Base-by-base conservation (phyloP, 2,888 invertebrate genomes). In the Imbricaverruca yamaguchii region DNA sequence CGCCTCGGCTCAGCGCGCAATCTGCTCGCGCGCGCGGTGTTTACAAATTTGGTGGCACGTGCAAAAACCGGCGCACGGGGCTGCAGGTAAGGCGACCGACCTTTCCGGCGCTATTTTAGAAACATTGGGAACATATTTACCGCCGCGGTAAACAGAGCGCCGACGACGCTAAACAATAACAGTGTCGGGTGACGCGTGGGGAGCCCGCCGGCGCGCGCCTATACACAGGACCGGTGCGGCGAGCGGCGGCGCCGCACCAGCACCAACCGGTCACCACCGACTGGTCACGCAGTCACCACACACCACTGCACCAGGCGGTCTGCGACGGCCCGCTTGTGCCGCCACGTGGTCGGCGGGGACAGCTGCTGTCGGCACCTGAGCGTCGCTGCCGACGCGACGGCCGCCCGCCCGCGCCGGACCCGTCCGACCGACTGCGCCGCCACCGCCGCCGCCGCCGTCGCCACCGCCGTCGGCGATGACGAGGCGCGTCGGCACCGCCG, bases 31-130 rank as follows among this genome's bases (percentile, higher is more conserved):
- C 39, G 39, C 39, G 39, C 39, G 39, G 39, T 63, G 59, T 63
- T 63, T 63, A 61, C 63, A 59, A 59, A 65, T 55, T 80, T 63
- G 67, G 61, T 39, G 23, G 61, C 80, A 80, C 53, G 67, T 67
- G 25, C 81, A 59, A 59, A 53, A 69, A 13, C 23, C 57, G 57
- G 18, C 74, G 39, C 74, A 18, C 67, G 56, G n/a, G 21, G 61
- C 59, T 25, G 57, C 81, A 59, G 74, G 39, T 25, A 57, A 69
- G 21, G 15, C 74, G 55, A 21, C 57, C 57, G 74, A 56, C 57
- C 74, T 77, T 39, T 59, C 59, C 67, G 63, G 78, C 61, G 23
- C 78, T 79, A 63, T 57, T 77, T 81, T 59, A 69, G 81, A 61
- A 55, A 61, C 25, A 67, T 63, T 80, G 61, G 61, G 61, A 80